Percentiles rank a stretch among this genome's conserved stretches.
These are phyloP conservation scores for Xyliphius kryptos DNA, from an alignment of 2,113 vertebrate species.

Conservation along the genomic window DNA sequence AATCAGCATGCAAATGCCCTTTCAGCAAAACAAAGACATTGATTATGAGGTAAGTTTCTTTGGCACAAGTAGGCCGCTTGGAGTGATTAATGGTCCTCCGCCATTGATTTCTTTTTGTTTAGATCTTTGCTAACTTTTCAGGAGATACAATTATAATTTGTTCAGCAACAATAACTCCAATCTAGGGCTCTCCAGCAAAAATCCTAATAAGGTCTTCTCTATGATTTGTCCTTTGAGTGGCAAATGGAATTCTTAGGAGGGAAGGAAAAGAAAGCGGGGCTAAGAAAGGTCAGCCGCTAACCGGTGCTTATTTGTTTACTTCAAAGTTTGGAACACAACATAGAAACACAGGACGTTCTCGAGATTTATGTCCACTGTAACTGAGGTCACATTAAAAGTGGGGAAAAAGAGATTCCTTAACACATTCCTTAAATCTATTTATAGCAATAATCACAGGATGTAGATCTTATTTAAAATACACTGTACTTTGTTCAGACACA, in stretches of 20 bases:
- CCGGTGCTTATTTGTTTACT: conserved; percentile 38
- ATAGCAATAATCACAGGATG: too few species aligned
- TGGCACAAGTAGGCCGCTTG: conserved; percentile 63
- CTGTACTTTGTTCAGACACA: too few species aligned
- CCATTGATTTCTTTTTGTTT: conserved; percentile 77
- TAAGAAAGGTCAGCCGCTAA: conserved; percentile 22
- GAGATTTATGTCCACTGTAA: conserved; percentile 4
- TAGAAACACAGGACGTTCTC: conserved; percentile 16
- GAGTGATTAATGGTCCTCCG: conserved; percentile 70
- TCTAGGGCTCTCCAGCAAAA: conserved; percentile 65
- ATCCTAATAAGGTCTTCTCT: conserved; percentile 62
- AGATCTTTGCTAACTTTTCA: conserved; percentile 72
- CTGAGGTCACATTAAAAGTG: too few species aligned
- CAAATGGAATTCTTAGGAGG: conserved; percentile 20
- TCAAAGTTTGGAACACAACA: conserved; percentile 14
- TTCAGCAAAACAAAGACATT: conserved; percentile 75
- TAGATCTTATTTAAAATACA: too few species aligned
- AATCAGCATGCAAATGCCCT: conserved; percentile 71
- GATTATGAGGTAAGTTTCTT: conserved; percentile 76
- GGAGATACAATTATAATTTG: conserved; percentile 73
- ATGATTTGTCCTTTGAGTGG: conserved; percentile 55
- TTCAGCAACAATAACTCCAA: conserved; percentile 75
- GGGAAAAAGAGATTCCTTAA: too few species aligned
- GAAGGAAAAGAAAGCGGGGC: neutral
- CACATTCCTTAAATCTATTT: too few species aligned